Evolutionary conservation across 1,140 invertebrate species (phyloP).

Genomic region (Stegodyphus mimosarum): DNA sequence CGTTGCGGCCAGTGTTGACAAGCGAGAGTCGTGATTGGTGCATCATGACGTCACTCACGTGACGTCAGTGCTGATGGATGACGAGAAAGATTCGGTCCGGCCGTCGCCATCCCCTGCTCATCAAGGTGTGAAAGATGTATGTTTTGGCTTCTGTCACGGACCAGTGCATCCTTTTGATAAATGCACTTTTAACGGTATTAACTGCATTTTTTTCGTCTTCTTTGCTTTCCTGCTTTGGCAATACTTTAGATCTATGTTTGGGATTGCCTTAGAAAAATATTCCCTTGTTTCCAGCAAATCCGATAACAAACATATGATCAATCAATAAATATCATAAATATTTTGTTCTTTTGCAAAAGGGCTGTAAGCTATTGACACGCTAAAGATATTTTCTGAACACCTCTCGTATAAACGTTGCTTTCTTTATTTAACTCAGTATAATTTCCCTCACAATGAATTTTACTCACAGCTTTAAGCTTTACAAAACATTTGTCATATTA

Average conservation of each 20-base stretch:
- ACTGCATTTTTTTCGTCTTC: constrained; percentile 14
- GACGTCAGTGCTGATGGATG: constrained; percentile 52
- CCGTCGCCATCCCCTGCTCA: constrained; percentile 13
- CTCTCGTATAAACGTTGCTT: no score
- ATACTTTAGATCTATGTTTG: background rate
- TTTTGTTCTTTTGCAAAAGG: no score
- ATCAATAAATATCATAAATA: background rate
- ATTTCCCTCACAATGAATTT: no score
- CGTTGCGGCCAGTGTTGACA: constrained; percentile 39
- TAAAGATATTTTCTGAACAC: no score
- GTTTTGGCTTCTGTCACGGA: constrained; percentile 54
- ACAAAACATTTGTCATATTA: no score
- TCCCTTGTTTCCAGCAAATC: background rate
- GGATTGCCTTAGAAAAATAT: background rate
- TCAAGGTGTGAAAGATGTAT: constrained; percentile 61
- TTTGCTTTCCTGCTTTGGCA: background rate
- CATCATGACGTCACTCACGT: constrained; percentile 43
- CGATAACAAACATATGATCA: background rate
- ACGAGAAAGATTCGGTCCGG: background rate
- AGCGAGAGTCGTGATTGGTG: constrained; percentile 42
- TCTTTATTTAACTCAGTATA: no score
- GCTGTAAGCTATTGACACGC: no score
- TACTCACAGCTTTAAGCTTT: no score
- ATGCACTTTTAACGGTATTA: constrained; percentile 59
- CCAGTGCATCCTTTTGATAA: constrained; percentile 55